Percentiles rank a stretch among this genome's conserved stretches.
Evolutionary conservation across 2,797 vertebrate genomes (phyloP).

Genomic region (Remorina albescens): DNA sequence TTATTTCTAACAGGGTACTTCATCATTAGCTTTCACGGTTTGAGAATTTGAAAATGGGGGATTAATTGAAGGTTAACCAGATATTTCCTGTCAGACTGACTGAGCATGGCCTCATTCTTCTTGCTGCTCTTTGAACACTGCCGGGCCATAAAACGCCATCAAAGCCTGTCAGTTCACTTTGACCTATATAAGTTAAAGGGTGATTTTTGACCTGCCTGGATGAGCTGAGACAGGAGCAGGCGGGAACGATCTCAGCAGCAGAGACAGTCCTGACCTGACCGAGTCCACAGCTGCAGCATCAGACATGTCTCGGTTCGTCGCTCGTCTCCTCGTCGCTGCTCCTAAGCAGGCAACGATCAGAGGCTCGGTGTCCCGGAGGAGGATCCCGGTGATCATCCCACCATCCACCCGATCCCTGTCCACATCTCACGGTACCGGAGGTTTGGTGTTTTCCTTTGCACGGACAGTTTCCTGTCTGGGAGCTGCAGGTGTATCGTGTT

Average conservation of each 20-base stretch:
- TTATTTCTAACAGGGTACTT: no score
- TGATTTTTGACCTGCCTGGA: constrained; percentile 59
- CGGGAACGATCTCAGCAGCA: no score
- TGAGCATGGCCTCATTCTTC: no score
- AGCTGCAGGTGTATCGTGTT: constrained; percentile 24
- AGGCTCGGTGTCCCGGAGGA: constrained; percentile 45
- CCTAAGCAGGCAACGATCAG: constrained; percentile 48
- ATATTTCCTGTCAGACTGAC: background rate
- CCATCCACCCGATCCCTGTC: no score
- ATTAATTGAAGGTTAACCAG: no score
- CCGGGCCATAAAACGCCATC: constrained; percentile 27
- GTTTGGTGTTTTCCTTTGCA: background rate
- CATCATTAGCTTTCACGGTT: no score
- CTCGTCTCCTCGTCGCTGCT: constrained; percentile 62
- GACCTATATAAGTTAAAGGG: constrained; percentile 55
- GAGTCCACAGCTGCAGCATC: constrained; percentile 10
- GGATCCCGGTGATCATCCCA: constrained; percentile 52
- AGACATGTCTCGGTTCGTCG: constrained; percentile 80
- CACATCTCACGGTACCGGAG: constrained; percentile 72
- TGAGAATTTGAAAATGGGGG: no score
- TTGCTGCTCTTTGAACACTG: constrained; percentile 30
- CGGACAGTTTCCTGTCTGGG: no score
- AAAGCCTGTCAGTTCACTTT: constrained; percentile 49
- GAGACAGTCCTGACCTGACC: no score
- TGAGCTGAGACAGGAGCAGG: constrained; percentile 38